Percentiles rank a stretch among this genome's conserved stretches.
Conservation (phyloP, 2,797 vertebrate species). For the Tenualosa ilisha region DNA sequence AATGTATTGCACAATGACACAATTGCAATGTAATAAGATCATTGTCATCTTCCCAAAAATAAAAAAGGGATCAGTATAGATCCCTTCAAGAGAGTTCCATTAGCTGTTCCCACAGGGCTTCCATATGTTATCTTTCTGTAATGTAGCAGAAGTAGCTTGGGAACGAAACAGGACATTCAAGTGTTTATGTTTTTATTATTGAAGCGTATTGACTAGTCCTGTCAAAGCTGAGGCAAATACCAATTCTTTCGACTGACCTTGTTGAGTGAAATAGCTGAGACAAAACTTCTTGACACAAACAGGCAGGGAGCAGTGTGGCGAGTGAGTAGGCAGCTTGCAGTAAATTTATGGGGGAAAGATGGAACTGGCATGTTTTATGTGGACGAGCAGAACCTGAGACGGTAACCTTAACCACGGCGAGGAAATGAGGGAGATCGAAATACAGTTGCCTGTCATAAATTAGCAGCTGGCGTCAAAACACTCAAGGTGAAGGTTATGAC, state of each 20-base stretch:
- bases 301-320: not conserved
- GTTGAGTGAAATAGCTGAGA: not conserved
- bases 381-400: conserved; percentile 12
- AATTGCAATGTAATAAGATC: not conserved
- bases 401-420: not conserved
- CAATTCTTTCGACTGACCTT: not conserved
- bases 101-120: too few species aligned
- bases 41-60: not conserved
- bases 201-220: not conserved
- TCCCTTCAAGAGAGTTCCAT: too few species aligned
- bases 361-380: conserved; percentile 23
- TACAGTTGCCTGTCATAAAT: conserved; percentile 26
- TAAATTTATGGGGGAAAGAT: conserved; percentile 14
- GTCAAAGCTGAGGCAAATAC: too few species aligned
- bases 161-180: too few species aligned
- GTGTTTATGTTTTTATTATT: too few species aligned
- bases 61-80: not conserved
- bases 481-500: conserved; percentile 24
- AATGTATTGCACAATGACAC: not conserved
- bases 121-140: too few species aligned
- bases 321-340: not conserved
- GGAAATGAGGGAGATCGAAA: conserved; percentile 24
- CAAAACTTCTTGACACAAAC: not conserved
- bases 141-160: too few species aligned
- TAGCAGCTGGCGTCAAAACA: conserved; percentile 6